Evolutionary conservation across 2,797 vertebrate species (phyloP).

Genomic region (Pseudochaenichthys georgianus): DNA sequence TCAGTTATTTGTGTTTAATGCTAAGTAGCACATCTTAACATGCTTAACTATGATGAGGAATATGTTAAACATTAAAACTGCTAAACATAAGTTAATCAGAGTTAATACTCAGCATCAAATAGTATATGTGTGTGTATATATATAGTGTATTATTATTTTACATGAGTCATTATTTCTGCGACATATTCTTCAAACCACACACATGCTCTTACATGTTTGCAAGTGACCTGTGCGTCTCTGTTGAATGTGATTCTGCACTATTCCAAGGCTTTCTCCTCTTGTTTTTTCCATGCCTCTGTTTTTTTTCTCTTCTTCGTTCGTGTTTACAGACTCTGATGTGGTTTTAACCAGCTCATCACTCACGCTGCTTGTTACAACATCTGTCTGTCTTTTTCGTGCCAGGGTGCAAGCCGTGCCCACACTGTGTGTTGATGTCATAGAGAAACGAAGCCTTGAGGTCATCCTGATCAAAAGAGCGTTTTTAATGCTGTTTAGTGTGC

Average conservation of each 20-base stretch:
- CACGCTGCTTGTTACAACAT: slow-evolving; percentile 68
- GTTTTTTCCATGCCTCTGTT: slow-evolving; percentile 55
- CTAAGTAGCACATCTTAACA: neutral
- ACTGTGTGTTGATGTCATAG: slow-evolving; percentile 58
- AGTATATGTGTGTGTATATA: neutral
- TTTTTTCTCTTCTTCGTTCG: slow-evolving; percentile 54
- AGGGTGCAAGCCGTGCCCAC: slow-evolving; percentile 46
- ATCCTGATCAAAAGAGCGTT: slow-evolving; percentile 69
- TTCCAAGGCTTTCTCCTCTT: slow-evolving; percentile 43
- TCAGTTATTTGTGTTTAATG: neutral
- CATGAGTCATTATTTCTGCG: neutral
- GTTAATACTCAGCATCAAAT: neutral
- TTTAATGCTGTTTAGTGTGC: slow-evolving; percentile 56
- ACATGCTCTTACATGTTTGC: slow-evolving; percentile 37
- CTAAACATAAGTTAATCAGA: neutral
- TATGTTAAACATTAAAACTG: neutral
- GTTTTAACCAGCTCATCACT: slow-evolving; percentile 63
- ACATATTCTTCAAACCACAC: neutral
- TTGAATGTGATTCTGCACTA: slow-evolving; percentile 21
- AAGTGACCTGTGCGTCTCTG: slow-evolving; percentile 41
- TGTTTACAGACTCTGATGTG: slow-evolving; percentile 66
- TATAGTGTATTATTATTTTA: neutral
- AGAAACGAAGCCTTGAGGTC: slow-evolving; percentile 59
- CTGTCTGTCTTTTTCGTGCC: slow-evolving; percentile 66
- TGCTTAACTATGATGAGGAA: neutral